Evolutionary conservation across 2,888 invertebrate species (phyloP).

Genomic region (Coenonympha glycerion): DNA sequence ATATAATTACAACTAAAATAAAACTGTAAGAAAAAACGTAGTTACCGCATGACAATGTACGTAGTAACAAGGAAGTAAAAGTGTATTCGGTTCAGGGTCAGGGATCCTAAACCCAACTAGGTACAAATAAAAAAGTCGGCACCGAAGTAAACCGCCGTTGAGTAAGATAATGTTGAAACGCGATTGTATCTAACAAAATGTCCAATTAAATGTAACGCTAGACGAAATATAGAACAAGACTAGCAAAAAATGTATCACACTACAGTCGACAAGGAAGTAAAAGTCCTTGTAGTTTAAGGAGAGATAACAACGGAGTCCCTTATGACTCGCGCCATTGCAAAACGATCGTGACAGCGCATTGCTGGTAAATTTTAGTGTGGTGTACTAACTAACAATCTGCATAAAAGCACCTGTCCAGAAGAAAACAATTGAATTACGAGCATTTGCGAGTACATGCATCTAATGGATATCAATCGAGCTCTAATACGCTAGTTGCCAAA

Average conservation of each 20-base stretch:
- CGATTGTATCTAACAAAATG: slow-evolving; percentile 45
- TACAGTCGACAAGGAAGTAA: slow-evolving; percentile 51
- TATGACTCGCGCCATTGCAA: slow-evolving; percentile 43
- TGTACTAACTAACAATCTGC: slow-evolving; percentile 48
- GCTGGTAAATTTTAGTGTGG: too few species aligned
- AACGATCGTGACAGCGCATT: slow-evolving; percentile 37
- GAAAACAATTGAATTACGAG: slow-evolving; percentile 36
- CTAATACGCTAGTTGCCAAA: background rate
- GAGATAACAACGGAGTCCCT: slow-evolving; percentile 35
- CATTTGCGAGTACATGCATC: background rate
- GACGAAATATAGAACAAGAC: slow-evolving; percentile 30
- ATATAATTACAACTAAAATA: slow-evolving; percentile 8
- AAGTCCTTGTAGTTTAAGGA: slow-evolving; percentile 56
- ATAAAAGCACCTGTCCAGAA: slow-evolving; percentile 57
- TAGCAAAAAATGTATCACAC: slow-evolving; percentile 38
- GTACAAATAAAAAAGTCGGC: slow-evolving; percentile 32
- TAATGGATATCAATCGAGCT: slow-evolving; percentile 6
- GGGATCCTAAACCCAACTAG: slow-evolving; percentile 39
- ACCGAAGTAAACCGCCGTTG: slow-evolving; percentile 32
- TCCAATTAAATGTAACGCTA: slow-evolving; percentile 42
- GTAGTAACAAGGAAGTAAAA: slow-evolving; percentile 63
- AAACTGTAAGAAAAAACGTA: slow-evolving; percentile 7
- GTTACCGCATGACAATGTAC: slow-evolving; percentile 17
- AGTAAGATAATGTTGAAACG: slow-evolving; percentile 35
- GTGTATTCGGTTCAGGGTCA: slow-evolving; percentile 53